Evolutionary conservation across 2,113 vertebrate species (phyloP).

Genomic region (Crotophaga sulcirostris): DNA sequence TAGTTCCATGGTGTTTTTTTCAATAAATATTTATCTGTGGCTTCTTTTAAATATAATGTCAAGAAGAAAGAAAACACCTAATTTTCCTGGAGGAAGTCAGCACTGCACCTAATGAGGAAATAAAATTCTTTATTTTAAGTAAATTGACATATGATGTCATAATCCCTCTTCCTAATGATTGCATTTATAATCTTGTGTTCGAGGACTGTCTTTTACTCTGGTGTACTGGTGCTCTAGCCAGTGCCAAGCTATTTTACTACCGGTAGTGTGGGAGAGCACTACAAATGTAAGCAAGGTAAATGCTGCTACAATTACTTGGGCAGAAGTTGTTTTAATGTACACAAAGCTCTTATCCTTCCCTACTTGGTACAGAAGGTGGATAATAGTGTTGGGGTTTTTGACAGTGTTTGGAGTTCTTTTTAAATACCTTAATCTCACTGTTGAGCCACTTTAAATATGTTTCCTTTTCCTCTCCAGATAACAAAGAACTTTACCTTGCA

Average conservation of each 20-base stretch:
- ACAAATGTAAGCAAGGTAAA: neutral
- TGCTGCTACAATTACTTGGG: too few species aligned
- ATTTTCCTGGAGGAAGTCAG: neutral
- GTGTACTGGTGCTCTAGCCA: neutral
- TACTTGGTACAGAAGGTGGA: neutral
- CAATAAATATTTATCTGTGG: neutral
- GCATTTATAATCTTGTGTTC: neutral
- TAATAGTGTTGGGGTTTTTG: neutral
- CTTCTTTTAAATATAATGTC: neutral
- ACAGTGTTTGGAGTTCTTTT: neutral
- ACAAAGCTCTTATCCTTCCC: neutral
- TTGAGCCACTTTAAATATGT: neutral
- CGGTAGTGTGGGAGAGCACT: neutral
- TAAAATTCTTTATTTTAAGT: neutral
- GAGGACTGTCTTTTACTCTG: neutral
- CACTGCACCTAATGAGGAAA: neutral
- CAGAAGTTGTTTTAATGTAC: neutral
- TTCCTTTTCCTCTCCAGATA: conserved; percentile 75
- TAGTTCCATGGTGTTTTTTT: neutral
- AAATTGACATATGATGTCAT: neutral
- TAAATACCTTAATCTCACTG: neutral
- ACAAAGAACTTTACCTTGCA: conserved; percentile 88
- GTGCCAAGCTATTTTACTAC: neutral
- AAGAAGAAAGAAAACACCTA: neutral
- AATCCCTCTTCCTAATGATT: neutral